Conservation (phyloP, 1,140 invertebrate genomes). For the Heterodera carotae region DNA sequence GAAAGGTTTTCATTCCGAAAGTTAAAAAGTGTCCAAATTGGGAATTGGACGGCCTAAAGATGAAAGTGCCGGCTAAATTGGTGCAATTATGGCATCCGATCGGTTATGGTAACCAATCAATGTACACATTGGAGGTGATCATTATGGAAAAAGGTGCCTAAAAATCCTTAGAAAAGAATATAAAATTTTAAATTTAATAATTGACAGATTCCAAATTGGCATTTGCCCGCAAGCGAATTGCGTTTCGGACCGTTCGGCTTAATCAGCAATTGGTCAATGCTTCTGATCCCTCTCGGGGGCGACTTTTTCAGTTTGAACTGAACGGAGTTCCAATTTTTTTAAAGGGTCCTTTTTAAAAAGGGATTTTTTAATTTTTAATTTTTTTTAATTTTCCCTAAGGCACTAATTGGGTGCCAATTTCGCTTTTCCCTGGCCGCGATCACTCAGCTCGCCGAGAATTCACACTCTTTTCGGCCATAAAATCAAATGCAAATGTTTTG, state of each 20-base stretch:
- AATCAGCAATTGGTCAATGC: constrained; percentile 73
- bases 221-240: constrained; percentile 71
- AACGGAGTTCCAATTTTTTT: constrained; percentile 87
- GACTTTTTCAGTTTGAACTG: constrained; percentile 84
- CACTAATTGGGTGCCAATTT: constrained; percentile 42
- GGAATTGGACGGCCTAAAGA: neutral
- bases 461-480: constrained; percentile 75
- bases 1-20: neutral
- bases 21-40: neutral
- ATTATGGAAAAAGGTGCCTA: constrained; percentile 24
- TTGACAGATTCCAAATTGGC: constrained; percentile 55
- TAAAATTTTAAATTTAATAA: neutral
- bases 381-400: constrained; percentile 18
- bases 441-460: constrained; percentile 38
- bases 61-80: constrained; percentile 4
- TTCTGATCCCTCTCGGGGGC: constrained; percentile 68
- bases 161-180: neutral
- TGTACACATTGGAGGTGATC: constrained; percentile 66
- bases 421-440: constrained; percentile 33
- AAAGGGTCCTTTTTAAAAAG: constrained; percentile 73
- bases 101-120: constrained; percentile 79
- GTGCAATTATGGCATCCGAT: constrained; percentile 88
- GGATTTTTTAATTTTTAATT: constrained; percentile 14
- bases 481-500: constrained; percentile 87
- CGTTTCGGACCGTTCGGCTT: constrained; percentile 83